phyloP scores from a whole-genome alignment of 2,888 invertebrate genomes.

The Amblyteles armatorius region DNA sequence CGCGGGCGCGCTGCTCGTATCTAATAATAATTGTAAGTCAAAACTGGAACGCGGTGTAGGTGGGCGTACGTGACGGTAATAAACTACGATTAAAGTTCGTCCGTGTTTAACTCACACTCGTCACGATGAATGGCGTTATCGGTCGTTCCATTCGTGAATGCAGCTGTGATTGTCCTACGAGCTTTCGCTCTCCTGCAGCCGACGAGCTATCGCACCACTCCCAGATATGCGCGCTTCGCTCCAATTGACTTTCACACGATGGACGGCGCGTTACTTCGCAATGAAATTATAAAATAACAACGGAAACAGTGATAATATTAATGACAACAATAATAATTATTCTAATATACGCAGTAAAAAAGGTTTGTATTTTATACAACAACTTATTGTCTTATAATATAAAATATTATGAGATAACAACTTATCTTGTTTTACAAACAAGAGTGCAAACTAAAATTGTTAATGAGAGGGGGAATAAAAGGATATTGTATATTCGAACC shows the following conservation, averaged over 20 bases:
- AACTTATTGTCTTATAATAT: no score
- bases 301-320: background rate
- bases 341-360: background rate
- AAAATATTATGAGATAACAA: no score
- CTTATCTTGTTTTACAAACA: no score
- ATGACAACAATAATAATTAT: background rate
- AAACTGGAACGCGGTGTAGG: conserved; percentile 57
- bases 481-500: no score
- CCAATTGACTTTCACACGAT: background rate
- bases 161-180: conserved; percentile 38
- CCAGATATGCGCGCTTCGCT: conserved; percentile 7
- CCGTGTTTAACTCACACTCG: conserved; percentile 30
- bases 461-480: no score
- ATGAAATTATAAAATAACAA: conserved; percentile 1
- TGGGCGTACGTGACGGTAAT: conserved; percentile 64
- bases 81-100: conserved; percentile 74
- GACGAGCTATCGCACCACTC: conserved; percentile 10
- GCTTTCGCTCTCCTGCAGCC: conserved; percentile 27
- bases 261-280: background rate
- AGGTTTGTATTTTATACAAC: no score
- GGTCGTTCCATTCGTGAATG: conserved; percentile 64
- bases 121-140: conserved; percentile 55
- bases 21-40: conserved; percentile 57
- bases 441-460: no score
- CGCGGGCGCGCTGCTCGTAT: conserved; percentile 10